phyloP scores from a whole-genome alignment of 2,113 vertebrate species.

The Xyrauchen texanus region DNA sequence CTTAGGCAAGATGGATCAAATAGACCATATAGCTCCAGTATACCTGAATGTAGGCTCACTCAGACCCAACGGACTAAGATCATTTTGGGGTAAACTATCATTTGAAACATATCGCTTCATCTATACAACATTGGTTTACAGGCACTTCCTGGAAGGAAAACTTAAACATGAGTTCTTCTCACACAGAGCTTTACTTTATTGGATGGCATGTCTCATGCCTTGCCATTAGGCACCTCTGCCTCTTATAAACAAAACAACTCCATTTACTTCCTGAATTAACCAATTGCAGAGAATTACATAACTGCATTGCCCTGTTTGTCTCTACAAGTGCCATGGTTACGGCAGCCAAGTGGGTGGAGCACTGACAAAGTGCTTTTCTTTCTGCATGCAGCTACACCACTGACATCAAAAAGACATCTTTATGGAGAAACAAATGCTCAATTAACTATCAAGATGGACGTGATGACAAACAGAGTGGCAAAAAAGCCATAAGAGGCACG shows the following conservation, averaged over 20 bases:
- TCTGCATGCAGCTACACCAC: neutral
- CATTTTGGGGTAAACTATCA: too few relatives aligned
- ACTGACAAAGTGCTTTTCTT: conserved; percentile 46
- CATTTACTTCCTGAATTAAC: conserved; percentile 28
- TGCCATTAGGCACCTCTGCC: neutral
- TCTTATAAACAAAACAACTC: conserved; percentile 8
- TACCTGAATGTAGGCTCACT: neutral
- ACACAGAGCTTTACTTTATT: conserved; percentile 12
- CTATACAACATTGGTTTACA: neutral
- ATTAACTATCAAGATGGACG: neutral
- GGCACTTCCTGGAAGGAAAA: neutral
- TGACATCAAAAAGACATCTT: conserved; percentile 43
- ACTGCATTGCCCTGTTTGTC: conserved; percentile 21
- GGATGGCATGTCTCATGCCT: neutral
- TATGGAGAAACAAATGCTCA: conserved; percentile 40
- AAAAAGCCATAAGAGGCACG: too few relatives aligned
- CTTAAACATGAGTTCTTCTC: neutral
- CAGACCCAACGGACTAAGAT: too few relatives aligned
- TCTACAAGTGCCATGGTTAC: neutral
- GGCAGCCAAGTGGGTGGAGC: conserved; percentile 5
- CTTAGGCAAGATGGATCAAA: neutral
- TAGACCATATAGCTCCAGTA: neutral
- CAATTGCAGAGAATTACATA: conserved; percentile 43
- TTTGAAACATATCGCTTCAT: too few relatives aligned
- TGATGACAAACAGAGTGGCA: too few relatives aligned